These are phyloP conservation scores for Tipula vernalis DNA, from an alignment of 2,888 invertebrate species.

Conservation along the genomic window DNA sequence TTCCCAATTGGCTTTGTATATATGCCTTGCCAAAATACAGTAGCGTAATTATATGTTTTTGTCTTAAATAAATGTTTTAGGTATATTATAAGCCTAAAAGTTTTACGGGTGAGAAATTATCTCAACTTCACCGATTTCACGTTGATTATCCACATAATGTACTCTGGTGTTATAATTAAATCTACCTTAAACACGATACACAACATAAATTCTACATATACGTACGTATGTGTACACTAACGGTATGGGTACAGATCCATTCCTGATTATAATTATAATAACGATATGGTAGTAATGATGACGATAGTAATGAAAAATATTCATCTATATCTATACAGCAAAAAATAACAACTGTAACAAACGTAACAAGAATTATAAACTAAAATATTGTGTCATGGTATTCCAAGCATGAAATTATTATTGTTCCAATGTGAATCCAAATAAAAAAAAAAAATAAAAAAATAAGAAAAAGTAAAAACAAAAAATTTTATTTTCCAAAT, in stretches of 20 bases:
- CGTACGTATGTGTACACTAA: neutral
- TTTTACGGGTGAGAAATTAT: neutral
- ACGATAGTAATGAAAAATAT: neutral
- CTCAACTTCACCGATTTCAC: neutral
- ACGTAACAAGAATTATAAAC: constrained; percentile 4
- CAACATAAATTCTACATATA: neutral
- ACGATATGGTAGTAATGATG: neutral
- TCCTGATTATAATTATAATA: neutral
- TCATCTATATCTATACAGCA: neutral
- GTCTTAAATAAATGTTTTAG: neutral
- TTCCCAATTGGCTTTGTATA: neutral
- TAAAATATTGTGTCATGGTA: neutral
- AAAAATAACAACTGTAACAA: neutral
- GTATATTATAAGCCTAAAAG: neutral
- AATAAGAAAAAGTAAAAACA: neutral
- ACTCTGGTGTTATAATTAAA: neutral
- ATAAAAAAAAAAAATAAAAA: neutral
- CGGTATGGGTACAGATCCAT: neutral
- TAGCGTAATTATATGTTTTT: neutral
- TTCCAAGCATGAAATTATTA: neutral
- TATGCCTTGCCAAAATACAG: neutral
- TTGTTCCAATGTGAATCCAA: neutral
- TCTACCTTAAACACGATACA: neutral
- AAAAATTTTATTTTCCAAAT: neutral
- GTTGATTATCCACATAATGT: neutral